phyloP scores from a whole-genome alignment of 2,797 vertebrate species.

The Carapus acus region DNA sequence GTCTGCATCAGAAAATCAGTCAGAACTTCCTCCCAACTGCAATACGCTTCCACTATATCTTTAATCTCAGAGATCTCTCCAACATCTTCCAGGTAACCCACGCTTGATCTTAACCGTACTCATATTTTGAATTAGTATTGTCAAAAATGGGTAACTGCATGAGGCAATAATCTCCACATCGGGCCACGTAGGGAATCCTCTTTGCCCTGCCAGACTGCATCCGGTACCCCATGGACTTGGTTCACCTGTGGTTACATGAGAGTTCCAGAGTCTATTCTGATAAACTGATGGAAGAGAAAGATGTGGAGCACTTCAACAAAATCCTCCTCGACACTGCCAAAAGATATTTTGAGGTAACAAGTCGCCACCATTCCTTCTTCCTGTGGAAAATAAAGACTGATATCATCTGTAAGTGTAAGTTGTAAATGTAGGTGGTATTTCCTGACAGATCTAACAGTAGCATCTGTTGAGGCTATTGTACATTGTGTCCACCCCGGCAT shows the following conservation, averaged over 20 bases:
- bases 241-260: conserved; percentile 69
- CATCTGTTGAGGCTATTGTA: too few species aligned
- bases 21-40: conserved; percentile 79
- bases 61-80: conserved; percentile 77
- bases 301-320: conserved; percentile 72
- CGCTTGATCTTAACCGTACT: too few species aligned
- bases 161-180: background rate
- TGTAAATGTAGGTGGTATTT: too few species aligned
- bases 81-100: conserved; percentile 71
- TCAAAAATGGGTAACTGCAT: background rate
- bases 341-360: conserved; percentile 69
- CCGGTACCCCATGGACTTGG: conserved; percentile 63
- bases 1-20: conserved; percentile 81
- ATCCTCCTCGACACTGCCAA: conserved; percentile 71
- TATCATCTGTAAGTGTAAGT: too few species aligned
- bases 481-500: too few species aligned
- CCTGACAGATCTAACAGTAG: too few species aligned
- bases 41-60: conserved; percentile 78
- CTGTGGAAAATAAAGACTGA: too few species aligned
- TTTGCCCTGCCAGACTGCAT: conserved; percentile 64
- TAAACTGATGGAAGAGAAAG: conserved; percentile 74
- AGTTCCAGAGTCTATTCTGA: conserved; percentile 69
- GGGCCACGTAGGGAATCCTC: conserved; percentile 58
- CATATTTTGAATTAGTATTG: too few species aligned
- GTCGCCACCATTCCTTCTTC: too few species aligned